phyloP scores from a whole-genome alignment of 2,113 vertebrate species.

The Mirounga angustirostris region DNA sequence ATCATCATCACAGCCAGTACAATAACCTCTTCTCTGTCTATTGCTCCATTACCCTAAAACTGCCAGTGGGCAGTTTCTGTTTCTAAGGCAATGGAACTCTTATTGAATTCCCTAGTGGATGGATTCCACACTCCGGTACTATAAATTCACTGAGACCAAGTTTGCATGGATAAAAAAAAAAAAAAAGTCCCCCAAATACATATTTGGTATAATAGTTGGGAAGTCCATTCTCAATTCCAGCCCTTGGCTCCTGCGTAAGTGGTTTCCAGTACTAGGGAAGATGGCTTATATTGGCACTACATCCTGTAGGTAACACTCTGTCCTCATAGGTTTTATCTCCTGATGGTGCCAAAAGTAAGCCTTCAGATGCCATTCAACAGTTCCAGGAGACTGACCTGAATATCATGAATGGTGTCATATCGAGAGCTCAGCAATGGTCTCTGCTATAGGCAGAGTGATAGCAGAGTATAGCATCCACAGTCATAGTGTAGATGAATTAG shows the following conservation, averaged over 20 bases:
- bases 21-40: not conserved
- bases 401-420: not conserved
- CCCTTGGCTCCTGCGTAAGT: not conserved
- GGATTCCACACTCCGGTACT: not conserved
- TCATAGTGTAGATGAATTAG: not conserved
- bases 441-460: not conserved
- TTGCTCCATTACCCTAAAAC: slow-evolving; percentile 29
- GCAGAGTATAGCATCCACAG: not conserved
- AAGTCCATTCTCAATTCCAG: not conserved
- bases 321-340: not conserved
- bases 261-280: not conserved
- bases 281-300: not conserved
- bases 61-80: not conserved
- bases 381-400: not conserved
- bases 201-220: not conserved
- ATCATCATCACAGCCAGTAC: not conserved
- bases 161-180: not conserved
- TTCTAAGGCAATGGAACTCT: slow-evolving; percentile 6
- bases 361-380: not conserved
- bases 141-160: not conserved
- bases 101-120: not conserved
- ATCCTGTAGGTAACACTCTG: not conserved
- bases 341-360: not conserved
- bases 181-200: not conserved
- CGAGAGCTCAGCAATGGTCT: not conserved